A percentile compares a stretch with the other conserved stretches of the same genome.
Evolutionary conservation across 2,797 vertebrate species (phyloP).

Genomic region (Neosilurus hyrtlii): DNA sequence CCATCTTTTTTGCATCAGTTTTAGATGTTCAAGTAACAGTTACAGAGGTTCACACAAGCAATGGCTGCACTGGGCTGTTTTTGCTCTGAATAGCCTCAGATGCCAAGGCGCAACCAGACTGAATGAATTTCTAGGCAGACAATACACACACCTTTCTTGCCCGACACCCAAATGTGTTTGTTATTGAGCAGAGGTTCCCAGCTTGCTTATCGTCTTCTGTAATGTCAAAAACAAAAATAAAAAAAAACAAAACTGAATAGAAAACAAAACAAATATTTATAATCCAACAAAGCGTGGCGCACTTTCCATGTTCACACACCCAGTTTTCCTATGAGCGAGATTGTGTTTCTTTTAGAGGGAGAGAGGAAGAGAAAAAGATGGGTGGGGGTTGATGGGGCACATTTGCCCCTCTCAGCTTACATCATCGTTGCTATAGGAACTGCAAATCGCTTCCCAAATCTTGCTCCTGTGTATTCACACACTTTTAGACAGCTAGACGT

Average conservation of each 20-base stretch:
- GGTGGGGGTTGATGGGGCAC: conserved; percentile 46
- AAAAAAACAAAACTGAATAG: conserved; percentile 19
- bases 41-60: conserved; percentile 39
- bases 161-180: conserved; percentile 44
- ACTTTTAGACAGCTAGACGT: conserved; percentile 39
- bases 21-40: conserved; percentile 10
- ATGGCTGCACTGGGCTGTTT: conserved; percentile 25
- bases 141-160: conserved; percentile 51
- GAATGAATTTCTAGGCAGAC: conserved; percentile 51
- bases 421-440: conserved; percentile 65
- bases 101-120: conserved; percentile 40
- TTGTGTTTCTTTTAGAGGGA: conserved; percentile 51
- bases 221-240: background rate
- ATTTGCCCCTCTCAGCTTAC: conserved; percentile 57
- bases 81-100: conserved; percentile 42
- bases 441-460: conserved; percentile 61
- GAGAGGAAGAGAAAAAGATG: conserved; percentile 45
- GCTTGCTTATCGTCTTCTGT: conserved; percentile 46
- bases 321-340: conserved; percentile 48
- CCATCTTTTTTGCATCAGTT: background rate
- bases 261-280: conserved; percentile 37
- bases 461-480: conserved; percentile 52
- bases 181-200: conserved; percentile 39
- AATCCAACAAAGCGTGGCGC: conserved; percentile 49
- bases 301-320: conserved; percentile 51